Percentiles rank a stretch among this genome's conserved stretches.
phyloP scores from a whole-genome alignment of 2,113 vertebrate genomes.

The Cyprinodon brontotheroides region DNA sequence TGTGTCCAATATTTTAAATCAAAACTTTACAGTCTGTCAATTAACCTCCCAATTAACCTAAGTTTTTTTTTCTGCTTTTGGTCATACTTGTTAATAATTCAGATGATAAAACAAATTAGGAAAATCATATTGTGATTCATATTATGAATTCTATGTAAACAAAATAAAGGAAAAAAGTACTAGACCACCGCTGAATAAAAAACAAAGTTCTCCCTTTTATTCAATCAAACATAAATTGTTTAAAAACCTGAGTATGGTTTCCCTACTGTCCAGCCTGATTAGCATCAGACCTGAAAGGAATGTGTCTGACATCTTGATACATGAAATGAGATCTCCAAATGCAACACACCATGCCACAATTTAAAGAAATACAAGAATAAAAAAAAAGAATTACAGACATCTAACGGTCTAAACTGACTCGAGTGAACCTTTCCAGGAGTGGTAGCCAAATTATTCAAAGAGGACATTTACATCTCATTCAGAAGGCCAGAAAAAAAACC shows the following conservation, averaged over 20 bases:
- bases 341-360: no score
- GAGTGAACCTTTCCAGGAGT: background rate
- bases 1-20: constrained; percentile 49
- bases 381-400: no score
- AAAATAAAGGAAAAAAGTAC: no score
- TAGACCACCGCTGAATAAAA: no score
- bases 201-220: background rate
- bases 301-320: background rate
- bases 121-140: background rate
- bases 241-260: background rate
- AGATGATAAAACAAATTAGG: background rate
- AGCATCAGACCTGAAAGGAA: background rate
- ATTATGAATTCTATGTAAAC: no score
- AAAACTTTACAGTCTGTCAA: constrained; percentile 51
- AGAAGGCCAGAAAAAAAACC: background rate
- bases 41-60: background rate
- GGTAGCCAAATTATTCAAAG: background rate
- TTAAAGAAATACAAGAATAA: no score
- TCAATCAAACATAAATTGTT: background rate
- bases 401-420: background rate
- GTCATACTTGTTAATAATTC: background rate
- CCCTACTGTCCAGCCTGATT: background rate
- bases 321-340: background rate
- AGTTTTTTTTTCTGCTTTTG: no score
- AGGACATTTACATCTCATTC: background rate